Percentiles rank a stretch among this genome's conserved stretches.
These are phyloP conservation scores for Conus canariensis DNA, from an alignment of 2,888 invertebrate species.

Conservation along the genomic window DNA sequence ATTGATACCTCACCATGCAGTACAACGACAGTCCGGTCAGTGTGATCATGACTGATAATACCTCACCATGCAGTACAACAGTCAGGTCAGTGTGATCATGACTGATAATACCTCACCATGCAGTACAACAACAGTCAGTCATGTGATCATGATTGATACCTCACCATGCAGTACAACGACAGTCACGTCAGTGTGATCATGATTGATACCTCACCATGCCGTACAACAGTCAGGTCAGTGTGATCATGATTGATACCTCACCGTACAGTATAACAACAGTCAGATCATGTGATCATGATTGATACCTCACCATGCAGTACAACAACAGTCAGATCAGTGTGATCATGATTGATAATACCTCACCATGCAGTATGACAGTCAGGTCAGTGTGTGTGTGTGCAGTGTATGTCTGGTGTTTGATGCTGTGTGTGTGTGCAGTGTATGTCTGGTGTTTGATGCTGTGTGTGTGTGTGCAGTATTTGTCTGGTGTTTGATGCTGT, in stretches of 20 bases:
- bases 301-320: slow-evolving; percentile 89
- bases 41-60: too few relatives aligned
- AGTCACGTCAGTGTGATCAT: slow-evolving; percentile 87
- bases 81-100: too few relatives aligned
- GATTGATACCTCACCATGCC: slow-evolving; percentile 86
- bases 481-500: too few relatives aligned
- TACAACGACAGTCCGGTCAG: too few relatives aligned
- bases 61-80: too few relatives aligned
- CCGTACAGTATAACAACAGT: slow-evolving; percentile 96
- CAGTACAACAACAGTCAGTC: slow-evolving; percentile 98
- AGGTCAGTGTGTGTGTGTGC: slow-evolving; percentile 83
- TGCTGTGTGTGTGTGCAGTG: too few relatives aligned
- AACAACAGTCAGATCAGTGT: slow-evolving; percentile 90
- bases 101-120: slow-evolving; percentile 78
- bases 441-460: too few relatives aligned
- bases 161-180: slow-evolving; percentile 95
- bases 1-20: too few relatives aligned
- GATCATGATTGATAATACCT: slow-evolving; percentile 79
- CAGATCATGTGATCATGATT: slow-evolving; percentile 84
- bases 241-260: slow-evolving; percentile 81
- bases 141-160: slow-evolving; percentile 72
- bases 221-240: slow-evolving; percentile 94
- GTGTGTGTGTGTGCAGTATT: too few relatives aligned
- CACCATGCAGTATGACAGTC: slow-evolving; percentile 95
- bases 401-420: too few relatives aligned